Percentiles rank a stretch among this genome's conserved stretches.
These are phyloP conservation scores for Typhlomys cinereus DNA, from an alignment of 2,113 vertebrate genomes.

Conservation along the genomic window DNA sequence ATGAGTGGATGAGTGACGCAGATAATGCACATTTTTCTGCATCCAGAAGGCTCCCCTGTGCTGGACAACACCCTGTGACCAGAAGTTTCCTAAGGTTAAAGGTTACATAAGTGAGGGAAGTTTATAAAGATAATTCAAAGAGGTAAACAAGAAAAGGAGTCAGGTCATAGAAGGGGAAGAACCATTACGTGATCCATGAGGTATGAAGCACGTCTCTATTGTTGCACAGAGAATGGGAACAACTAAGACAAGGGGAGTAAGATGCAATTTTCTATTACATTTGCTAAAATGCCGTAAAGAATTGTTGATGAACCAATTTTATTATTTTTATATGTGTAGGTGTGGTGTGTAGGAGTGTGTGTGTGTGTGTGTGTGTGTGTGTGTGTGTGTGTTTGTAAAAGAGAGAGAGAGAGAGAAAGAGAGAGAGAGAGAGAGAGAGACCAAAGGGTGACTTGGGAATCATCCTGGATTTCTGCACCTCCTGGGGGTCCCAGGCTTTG, in stretches of 20 bases:
- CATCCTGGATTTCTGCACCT: too few species aligned
- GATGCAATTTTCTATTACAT: not conserved
- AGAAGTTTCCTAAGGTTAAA: not conserved
- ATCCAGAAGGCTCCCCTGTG: not conserved
- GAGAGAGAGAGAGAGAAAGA: too few species aligned
- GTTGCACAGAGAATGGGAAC: not conserved
- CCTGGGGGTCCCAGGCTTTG: too few species aligned
- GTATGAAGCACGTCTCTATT: not conserved
- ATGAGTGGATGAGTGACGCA: not conserved
- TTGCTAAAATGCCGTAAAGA: not conserved
- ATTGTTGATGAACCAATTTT: not conserved
- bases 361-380: too few species aligned
- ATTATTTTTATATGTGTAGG: too few species aligned
- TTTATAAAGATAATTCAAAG: not conserved
- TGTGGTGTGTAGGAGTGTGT: too few species aligned
- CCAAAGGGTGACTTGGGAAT: too few species aligned
- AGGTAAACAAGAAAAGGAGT: not conserved
- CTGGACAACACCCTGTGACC: accelerated
- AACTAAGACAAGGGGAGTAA: too few species aligned
- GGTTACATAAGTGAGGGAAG: too few species aligned
- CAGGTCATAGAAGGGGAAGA: not conserved
- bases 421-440: too few species aligned
- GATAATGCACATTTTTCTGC: not conserved
- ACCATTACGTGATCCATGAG: not conserved
- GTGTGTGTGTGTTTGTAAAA: too few species aligned